Evolutionary conservation across 1,140 invertebrate species (phyloP).

Genomic region (Brachystomella parvula): DNA sequence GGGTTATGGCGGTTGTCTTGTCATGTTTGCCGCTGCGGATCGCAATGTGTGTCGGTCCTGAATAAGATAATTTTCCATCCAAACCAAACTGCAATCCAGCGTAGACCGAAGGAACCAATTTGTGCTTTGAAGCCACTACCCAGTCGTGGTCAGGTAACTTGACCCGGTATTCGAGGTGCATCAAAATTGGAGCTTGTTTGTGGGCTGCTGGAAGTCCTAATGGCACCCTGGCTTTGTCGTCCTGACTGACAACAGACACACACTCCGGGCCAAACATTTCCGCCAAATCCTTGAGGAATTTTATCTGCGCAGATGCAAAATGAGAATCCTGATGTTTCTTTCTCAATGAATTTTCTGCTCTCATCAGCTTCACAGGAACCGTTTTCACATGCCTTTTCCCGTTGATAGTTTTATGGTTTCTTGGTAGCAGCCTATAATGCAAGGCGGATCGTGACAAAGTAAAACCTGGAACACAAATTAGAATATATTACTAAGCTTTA

Average conservation of each 20-base stretch:
- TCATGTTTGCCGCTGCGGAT: conserved; percentile 42
- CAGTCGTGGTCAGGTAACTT: conserved; percentile 46
- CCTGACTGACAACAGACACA: conserved; percentile 40
- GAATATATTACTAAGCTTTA: too few relatives aligned
- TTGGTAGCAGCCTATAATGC: conserved; percentile 39
- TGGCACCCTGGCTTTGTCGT: conserved; percentile 45
- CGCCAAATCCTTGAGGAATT: conserved; percentile 34
- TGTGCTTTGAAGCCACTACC: conserved; percentile 42
- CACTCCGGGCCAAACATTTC: conserved; percentile 37
- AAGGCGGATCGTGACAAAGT: conserved; percentile 22
- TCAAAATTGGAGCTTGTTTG: conserved; percentile 42
- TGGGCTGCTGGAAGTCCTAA: conserved; percentile 44
- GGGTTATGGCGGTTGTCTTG: conserved; percentile 40
- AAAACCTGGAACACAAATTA: conserved; percentile 25
- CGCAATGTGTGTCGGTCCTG: conserved; percentile 45
- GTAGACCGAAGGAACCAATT: conserved; percentile 41
- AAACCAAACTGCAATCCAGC: conserved; percentile 39
- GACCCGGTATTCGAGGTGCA: conserved; percentile 44
- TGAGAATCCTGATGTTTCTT: conserved; percentile 37
- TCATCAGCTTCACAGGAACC: conserved; percentile 39
- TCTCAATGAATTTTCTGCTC: conserved; percentile 34
- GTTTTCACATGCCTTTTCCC: conserved; percentile 39
- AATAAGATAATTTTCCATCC: conserved; percentile 40
- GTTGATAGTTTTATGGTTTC: conserved; percentile 29
- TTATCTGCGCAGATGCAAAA: conserved; percentile 38